Base-by-base conservation (phyloP, 2,797 vertebrate species). In the Channallabes apus region DNA sequence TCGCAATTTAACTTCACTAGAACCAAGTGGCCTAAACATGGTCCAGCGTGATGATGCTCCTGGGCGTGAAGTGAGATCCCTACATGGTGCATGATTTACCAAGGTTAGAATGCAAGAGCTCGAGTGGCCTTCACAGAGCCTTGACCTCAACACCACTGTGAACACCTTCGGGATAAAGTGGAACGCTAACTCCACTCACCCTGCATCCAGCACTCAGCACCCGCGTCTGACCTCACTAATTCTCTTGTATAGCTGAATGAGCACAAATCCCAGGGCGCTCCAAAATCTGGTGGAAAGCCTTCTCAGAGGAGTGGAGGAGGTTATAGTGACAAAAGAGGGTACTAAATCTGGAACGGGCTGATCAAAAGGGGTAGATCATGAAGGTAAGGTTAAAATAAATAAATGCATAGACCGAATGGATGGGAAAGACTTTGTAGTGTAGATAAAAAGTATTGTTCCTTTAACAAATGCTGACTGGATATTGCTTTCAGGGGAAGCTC, bases 401-500 rank as follows among this genome's bases (percentile, higher is more conserved):
- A 56, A 29, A 8, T 18, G 29, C 3, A 2, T 27, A 65, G 7
- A 61, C 72, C 9, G 12, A 41, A 46, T 72, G 15, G 15, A 71
- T 56, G 11, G 35, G 32, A 62, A 62, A 59, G 59, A 3, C 12
- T 41, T 32, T n/a, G n/a, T n/a, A n/a, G 15, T 46, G 29, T 41
- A 1, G 76, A n/a, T 62, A 35, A 62, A 79, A 62, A 35, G 24
- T 38, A 12, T 78, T 58, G 0, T 24, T 78, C 0, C 2, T 22
- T 81, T 82, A 76, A 64, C 27, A 17, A 82, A 56, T 65, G 38
- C 2, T 59, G 29, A 38, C 67, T 82, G 69, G 35, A 38, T 32
- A 59, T 61, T 7, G 29, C 27, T 58, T 75, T 51, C 46, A 41
- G 6, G 38, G 38, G 6, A 7, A 41, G 41, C 41, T 46, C 41